A percentile compares a stretch with the other conserved stretches of the same genome.
These are phyloP conservation scores for Clarias platycephalus DNA, from an alignment of 2,797 vertebrate genomes.

Conservation along the genomic window DNA sequence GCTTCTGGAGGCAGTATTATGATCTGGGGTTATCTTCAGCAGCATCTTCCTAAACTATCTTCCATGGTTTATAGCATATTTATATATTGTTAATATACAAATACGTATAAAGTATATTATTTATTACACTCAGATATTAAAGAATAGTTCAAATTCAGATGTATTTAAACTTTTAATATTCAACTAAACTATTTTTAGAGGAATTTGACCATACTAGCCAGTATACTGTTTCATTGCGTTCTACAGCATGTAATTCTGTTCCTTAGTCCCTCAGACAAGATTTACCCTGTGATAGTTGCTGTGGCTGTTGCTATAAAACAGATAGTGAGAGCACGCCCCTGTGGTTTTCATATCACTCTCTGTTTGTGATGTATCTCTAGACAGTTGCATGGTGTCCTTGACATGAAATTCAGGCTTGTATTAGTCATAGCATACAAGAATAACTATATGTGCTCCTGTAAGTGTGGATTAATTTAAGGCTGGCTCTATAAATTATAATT, in stretches of 20 bases:
- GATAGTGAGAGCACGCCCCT: not conserved
- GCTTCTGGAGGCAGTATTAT: too few species aligned
- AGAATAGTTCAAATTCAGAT: not conserved
- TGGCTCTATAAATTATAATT: not conserved
- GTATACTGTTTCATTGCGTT: not conserved
- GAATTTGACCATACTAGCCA: not conserved
- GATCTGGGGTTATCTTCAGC: not conserved
- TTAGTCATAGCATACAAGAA: conserved; percentile 15
- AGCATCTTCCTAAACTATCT: too few species aligned
- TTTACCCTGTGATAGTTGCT: not conserved
- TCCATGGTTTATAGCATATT: too few species aligned
- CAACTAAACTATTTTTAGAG: not conserved
- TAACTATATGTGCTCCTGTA: not conserved
- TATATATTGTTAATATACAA: not conserved
- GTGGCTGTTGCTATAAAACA: conserved; percentile 22
- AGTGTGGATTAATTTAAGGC: not conserved
- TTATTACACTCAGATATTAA: not conserved
- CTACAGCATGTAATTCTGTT: not conserved
- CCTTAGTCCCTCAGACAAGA: not conserved
- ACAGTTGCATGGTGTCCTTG: conserved; percentile 1
- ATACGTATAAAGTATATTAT: not conserved
- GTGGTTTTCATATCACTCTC: not conserved
- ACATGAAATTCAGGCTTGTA: conserved; percentile 1
- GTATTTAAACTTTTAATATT: not conserved
- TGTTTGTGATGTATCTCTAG: not conserved